Evolutionary conservation across 2,113 vertebrate species (phyloP).

Genomic region (Chionomys nivalis): DNA sequence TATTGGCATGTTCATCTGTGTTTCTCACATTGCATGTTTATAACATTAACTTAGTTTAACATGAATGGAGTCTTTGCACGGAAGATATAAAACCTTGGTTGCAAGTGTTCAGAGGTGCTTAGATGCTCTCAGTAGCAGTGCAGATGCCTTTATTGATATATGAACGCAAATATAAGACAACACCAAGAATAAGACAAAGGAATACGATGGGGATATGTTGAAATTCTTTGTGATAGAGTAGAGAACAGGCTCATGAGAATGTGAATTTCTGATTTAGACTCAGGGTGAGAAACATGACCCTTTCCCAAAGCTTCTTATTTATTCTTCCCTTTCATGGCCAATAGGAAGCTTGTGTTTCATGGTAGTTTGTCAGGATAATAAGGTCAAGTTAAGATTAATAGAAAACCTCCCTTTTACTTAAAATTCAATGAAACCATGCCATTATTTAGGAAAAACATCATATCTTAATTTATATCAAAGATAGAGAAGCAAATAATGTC

Average conservation of each 20-base stretch:
- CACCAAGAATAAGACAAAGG: not conserved
- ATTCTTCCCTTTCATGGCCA: not conserved
- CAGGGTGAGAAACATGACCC: not conserved
- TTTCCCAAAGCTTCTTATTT: conserved; percentile 21
- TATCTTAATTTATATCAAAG: conserved; percentile 57
- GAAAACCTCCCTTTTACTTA: conserved; percentile 17
- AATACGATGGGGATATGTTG: not conserved
- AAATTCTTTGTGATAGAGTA: not conserved
- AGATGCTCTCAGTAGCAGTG: not conserved
- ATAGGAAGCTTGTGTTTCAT: conserved; percentile 11
- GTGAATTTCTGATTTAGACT: conserved; percentile 27
- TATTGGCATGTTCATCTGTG: not conserved
- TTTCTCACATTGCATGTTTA: not conserved
- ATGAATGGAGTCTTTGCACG: not conserved
- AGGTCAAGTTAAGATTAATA: conserved; percentile 26
- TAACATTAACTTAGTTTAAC: not conserved
- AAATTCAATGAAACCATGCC: conserved; percentile 60
- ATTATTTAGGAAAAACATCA: conserved; percentile 43
- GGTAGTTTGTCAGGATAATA: conserved; percentile 44
- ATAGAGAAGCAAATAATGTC: not conserved
- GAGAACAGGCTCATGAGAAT: not conserved
- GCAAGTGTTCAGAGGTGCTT: conserved; percentile 52
- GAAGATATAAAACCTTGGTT: conserved; percentile 29
- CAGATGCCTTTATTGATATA: not conserved
- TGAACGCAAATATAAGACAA: not conserved